A percentile compares a stretch with the other conserved stretches of the same genome.
These are phyloP conservation scores for Autographa pulchrina DNA, from an alignment of 2,888 invertebrate species.

Conservation along the genomic window DNA sequence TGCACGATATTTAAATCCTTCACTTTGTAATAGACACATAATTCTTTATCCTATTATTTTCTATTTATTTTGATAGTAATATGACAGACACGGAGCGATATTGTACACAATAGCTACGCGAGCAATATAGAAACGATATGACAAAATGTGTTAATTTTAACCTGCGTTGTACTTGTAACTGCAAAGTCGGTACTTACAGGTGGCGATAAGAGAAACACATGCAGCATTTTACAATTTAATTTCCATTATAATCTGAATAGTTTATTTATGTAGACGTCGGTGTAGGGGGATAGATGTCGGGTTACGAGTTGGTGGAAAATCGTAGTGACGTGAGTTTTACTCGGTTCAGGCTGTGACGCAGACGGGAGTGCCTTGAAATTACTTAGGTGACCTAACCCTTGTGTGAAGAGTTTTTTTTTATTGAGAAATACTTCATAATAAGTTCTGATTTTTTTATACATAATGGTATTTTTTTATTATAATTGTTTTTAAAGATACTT, in stretches of 20 bases:
- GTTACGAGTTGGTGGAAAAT: neutral
- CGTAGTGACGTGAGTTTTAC: neutral
- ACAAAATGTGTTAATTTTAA: constrained; percentile 57
- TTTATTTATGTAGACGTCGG: constrained; percentile 18
- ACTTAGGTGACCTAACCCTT: neutral
- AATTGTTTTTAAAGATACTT: too few relatives aligned
- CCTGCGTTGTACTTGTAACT: constrained; percentile 31
- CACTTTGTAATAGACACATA: constrained; percentile 8
- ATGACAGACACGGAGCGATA: constrained; percentile 11
- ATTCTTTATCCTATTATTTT: constrained; percentile 19
- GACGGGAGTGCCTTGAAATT: neutral
- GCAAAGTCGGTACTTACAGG: constrained; percentile 29
- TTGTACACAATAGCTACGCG: constrained; percentile 47
- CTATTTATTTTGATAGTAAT: constrained; percentile 6
- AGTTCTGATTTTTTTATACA: too few relatives aligned
- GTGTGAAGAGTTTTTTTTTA: neutral
- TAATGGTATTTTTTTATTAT: too few relatives aligned
- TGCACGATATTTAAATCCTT: constrained; percentile 36
- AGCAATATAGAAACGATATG: constrained; percentile 48
- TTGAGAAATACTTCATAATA: too few relatives aligned
- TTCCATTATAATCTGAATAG: constrained; percentile 38
- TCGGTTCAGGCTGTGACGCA: neutral
- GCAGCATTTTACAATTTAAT: constrained; percentile 33
- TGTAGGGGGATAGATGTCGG: neutral
- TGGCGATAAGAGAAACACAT: constrained; percentile 55